Conservation (phyloP, 2,113 vertebrate genomes). For the Mesembrinibis cayennensis region DNA sequence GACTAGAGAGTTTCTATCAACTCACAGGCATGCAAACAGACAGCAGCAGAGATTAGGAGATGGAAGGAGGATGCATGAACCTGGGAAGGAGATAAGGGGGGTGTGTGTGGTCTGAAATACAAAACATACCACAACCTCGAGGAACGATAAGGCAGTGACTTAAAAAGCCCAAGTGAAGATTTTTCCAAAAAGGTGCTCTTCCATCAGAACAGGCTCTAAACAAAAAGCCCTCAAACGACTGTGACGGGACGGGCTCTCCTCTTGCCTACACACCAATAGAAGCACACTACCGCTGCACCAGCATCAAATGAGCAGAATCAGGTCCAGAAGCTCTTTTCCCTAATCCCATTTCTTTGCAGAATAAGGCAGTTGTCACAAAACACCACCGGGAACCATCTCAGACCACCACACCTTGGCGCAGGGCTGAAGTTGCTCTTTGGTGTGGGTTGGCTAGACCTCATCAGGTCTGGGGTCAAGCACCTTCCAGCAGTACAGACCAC, state of each 20-base stretch:
- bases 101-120: not conserved
- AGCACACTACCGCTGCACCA: not conserved
- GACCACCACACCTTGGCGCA: not conserved
- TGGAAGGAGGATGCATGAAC: not conserved
- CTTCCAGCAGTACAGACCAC: not conserved
- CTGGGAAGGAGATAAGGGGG: not conserved
- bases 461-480: not conserved
- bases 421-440: not conserved
- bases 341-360: not conserved
- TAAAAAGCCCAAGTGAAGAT: not conserved
- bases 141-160: not conserved
- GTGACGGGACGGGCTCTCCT: not conserved
- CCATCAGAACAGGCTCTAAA: not conserved
- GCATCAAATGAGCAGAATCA: not conserved
- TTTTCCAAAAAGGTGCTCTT: not conserved
- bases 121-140: not conserved
- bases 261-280: not conserved
- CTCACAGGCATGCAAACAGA: not conserved
- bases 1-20: not conserved
- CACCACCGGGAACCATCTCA: not conserved
- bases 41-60: not conserved
- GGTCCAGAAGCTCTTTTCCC: not conserved
- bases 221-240: not conserved
- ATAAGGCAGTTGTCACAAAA: not conserved
- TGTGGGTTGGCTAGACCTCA: not conserved